phyloP scores from a whole-genome alignment of 2,797 vertebrate species.

The Orestias chungarensis region DNA sequence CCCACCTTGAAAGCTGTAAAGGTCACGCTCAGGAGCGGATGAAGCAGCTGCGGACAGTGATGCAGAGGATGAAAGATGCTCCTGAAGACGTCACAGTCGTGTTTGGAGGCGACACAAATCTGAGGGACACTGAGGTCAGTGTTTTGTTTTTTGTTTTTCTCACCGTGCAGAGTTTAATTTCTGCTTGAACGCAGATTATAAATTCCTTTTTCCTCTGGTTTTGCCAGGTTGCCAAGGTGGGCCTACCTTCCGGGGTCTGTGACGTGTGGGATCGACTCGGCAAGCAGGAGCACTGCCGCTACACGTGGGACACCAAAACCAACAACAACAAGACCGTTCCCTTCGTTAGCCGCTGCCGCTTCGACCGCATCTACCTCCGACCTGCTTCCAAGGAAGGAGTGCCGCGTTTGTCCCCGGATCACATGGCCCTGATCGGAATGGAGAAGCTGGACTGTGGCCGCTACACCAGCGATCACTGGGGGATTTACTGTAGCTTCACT shows the following conservation, averaged over 20 bases:
- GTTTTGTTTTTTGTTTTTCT: neutral
- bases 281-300: slow-evolving; percentile 88
- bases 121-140: slow-evolving; percentile 90
- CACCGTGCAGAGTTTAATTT: neutral
- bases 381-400: slow-evolving; percentile 65
- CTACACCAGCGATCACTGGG: slow-evolving; percentile 97
- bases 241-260: slow-evolving; percentile 79
- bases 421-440: slow-evolving; percentile 88
- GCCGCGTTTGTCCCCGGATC: slow-evolving; percentile 79
- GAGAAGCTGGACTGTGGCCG: slow-evolving; percentile 93
- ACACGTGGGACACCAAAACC: slow-evolving; percentile 92
- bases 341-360: slow-evolving; percentile 85
- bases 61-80: slow-evolving; percentile 81
- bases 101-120: slow-evolving; percentile 96
- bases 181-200: neutral
- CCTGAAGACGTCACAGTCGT: slow-evolving; percentile 85
- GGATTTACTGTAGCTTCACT: slow-evolving; percentile 87
- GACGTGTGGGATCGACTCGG: slow-evolving; percentile 91
- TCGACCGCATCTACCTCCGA: slow-evolving; percentile 89
- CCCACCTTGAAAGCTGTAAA: slow-evolving; percentile 95
- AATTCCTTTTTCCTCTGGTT: neutral
- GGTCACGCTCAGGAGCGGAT: slow-evolving; percentile 83
- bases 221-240: slow-evolving; percentile 85
- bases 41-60: slow-evolving; percentile 84
- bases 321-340: slow-evolving; percentile 85